Evolutionary conservation across 2,888 invertebrate genomes (phyloP).

Genomic region (Dione vanillae): DNA sequence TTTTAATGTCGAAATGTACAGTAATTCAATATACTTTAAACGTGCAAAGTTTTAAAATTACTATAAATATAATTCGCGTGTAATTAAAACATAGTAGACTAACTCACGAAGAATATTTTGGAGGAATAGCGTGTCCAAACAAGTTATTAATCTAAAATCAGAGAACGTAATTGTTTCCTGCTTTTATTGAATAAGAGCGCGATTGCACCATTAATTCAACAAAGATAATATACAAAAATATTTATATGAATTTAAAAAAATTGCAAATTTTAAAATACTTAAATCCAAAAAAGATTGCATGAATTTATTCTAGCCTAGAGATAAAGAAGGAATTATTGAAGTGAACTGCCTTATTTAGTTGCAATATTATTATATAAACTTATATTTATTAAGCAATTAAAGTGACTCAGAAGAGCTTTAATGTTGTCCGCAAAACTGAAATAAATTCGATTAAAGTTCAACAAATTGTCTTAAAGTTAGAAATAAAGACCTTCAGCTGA

Average conservation of each 20-base stretch:
- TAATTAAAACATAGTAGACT: constrained; percentile 45
- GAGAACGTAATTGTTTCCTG: constrained; percentile 46
- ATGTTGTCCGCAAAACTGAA: too few species aligned
- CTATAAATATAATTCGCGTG: constrained; percentile 41
- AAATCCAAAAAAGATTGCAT: background rate
- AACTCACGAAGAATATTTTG: constrained; percentile 44
- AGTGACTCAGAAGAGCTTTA: too few species aligned
- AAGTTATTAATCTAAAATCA: constrained; percentile 48
- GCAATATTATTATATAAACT: too few species aligned
- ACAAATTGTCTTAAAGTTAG: too few species aligned
- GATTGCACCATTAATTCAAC: background rate
- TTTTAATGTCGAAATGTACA: constrained; percentile 1
- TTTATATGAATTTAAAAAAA: background rate
- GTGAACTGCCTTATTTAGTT: too few species aligned
- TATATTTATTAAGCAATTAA: too few species aligned
- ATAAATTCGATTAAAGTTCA: too few species aligned
- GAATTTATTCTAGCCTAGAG: background rate
- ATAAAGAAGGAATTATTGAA: too few species aligned
- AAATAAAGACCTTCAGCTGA: too few species aligned
- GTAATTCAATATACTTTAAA: constrained; percentile 4
- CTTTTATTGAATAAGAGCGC: constrained; percentile 32
- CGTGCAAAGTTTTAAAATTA: constrained; percentile 22
- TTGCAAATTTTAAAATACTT: background rate
- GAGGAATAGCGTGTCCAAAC: constrained; percentile 47
- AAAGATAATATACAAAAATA: background rate